Evolutionary conservation across 2,888 invertebrate species (phyloP).

Genomic region (Netelia melanura): DNA sequence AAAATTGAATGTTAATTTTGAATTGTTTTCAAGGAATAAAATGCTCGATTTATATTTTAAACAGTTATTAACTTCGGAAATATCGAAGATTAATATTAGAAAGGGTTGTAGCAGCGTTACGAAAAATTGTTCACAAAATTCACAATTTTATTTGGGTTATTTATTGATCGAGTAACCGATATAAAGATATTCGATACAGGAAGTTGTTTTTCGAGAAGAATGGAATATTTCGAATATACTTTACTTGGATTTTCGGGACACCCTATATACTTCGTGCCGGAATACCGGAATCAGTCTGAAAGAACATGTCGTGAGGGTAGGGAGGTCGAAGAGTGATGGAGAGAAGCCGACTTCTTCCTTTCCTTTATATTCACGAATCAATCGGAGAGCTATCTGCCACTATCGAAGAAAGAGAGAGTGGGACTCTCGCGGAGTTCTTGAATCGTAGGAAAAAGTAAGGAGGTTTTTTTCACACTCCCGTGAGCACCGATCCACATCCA

Average conservation of each 20-base stretch:
- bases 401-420: constrained; percentile 23
- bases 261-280: not conserved
- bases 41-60: too few relatives aligned
- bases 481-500: not conserved
- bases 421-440: constrained; percentile 24
- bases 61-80: too few relatives aligned
- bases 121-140: too few relatives aligned
- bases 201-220: not conserved
- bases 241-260: constrained; percentile 4
- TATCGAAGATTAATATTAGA: too few relatives aligned
- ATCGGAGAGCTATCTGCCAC: constrained; percentile 64
- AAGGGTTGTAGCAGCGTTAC: too few relatives aligned
- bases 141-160: too few relatives aligned
- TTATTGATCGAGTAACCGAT: too few relatives aligned
- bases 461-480: constrained; percentile 27
- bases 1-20: too few relatives aligned
- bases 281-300: not conserved
- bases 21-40: too few relatives aligned
- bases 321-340: constrained; percentile 17
- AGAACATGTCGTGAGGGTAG: not conserved
- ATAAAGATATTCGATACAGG: too few relatives aligned
- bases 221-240: constrained; percentile 1
- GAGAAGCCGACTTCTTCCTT: constrained; percentile 41
- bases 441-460: constrained; percentile 53
- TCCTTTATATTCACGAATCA: constrained; percentile 69